phyloP scores from a whole-genome alignment of 2,888 invertebrate genomes.

The Pterostichus madidus region DNA sequence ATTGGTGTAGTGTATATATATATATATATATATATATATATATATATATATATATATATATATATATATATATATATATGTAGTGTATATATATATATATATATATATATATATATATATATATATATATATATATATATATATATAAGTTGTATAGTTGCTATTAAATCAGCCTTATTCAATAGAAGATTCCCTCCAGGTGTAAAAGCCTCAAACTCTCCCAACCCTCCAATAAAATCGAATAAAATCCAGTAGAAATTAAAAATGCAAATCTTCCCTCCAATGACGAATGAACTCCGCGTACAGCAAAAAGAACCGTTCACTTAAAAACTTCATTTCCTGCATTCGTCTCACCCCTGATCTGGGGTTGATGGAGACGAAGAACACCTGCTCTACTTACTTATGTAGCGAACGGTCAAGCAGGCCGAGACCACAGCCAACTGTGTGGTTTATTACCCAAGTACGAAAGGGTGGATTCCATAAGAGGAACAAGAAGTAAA shows the following conservation, averaged over 20 bases:
- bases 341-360: not conserved
- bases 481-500: no score
- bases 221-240: not conserved
- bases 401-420: slow-evolving; percentile 18
- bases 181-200: not conserved
- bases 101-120: no score
- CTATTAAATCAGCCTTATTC: not conserved
- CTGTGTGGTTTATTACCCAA: slow-evolving; percentile 10
- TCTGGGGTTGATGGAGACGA: not conserved
- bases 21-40: no score
- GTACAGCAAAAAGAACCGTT: slow-evolving; percentile 13
- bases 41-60: no score
- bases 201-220: not conserved
- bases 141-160: no score
- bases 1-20: no score
- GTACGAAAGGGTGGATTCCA: not conserved
- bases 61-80: no score
- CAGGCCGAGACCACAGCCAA: slow-evolving; percentile 2
- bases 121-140: no score
- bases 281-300: slow-evolving; percentile 28
- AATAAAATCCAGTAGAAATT: slow-evolving; percentile 18
- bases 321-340: slow-evolving; percentile 36
- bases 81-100: no score
- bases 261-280: slow-evolving; percentile 39
- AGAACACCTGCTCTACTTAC: slow-evolving; percentile 16